These are phyloP conservation scores for Equus quagga DNA, from an alignment of 2,113 vertebrate genomes.

Conservation along the genomic window DNA sequence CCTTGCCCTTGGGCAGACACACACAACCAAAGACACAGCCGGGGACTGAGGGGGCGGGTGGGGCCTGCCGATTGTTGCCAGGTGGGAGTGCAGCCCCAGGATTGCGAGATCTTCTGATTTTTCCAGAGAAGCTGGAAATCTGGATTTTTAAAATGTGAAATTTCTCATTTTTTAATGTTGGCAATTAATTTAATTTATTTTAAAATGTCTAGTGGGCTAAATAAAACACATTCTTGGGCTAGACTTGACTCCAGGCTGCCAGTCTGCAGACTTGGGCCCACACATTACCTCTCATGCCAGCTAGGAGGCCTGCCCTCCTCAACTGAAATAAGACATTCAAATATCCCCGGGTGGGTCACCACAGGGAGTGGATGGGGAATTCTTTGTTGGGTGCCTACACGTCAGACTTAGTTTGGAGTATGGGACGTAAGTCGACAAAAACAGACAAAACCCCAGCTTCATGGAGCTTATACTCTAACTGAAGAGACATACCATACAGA, in stretches of 20 bases:
- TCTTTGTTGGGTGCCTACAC: not conserved
- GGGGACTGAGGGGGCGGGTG: accelerated
- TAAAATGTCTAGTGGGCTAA: slow-evolving; percentile 43
- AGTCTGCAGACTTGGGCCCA: not conserved
- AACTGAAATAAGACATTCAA: not conserved
- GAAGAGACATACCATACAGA: not conserved
- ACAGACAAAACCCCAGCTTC: not conserved
- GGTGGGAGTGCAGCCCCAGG: not conserved
- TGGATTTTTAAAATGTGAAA: slow-evolving; percentile 50
- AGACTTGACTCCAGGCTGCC: not conserved
- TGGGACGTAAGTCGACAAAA: not conserved
- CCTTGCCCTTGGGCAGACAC: not conserved
- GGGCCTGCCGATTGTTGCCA: not conserved
- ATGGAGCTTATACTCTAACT: not conserved
- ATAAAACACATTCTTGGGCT: slow-evolving; percentile 72
- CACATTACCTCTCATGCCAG: not conserved
- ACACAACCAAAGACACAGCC: too few relatives aligned
- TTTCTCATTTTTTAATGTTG: slow-evolving; percentile 30
- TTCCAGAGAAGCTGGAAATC: slow-evolving; percentile 63
- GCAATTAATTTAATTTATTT: slow-evolving; percentile 57
- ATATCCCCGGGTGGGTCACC: not conserved
- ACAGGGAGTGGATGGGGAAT: not conserved
- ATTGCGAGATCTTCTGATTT: slow-evolving; percentile 39
- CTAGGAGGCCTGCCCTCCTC: not conserved
- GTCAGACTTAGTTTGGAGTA: not conserved